These are phyloP conservation scores for Leptopilina myrica DNA, from an alignment of 2,888 invertebrate genomes.

Conservation along the genomic window DNA sequence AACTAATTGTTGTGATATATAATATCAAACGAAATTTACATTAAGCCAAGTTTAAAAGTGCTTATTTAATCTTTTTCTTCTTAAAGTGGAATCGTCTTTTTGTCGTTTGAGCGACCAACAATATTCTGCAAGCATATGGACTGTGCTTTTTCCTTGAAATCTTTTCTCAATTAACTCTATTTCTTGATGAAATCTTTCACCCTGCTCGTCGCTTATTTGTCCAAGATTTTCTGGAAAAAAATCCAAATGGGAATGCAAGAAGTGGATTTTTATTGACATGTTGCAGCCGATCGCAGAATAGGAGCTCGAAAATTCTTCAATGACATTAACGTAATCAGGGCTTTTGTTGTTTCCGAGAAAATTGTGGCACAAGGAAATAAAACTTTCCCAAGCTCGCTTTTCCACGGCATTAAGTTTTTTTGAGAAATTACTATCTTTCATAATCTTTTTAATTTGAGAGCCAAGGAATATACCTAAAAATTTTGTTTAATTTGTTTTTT, in stretches of 20 bases:
- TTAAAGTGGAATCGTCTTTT: not conserved
- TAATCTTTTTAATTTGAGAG: conserved; percentile 11
- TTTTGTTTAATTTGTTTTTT: not conserved
- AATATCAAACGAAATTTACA: not conserved
- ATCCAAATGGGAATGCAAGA: not conserved
- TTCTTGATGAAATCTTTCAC: too few relatives aligned
- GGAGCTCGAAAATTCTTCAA: not conserved
- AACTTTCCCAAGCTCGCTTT: conserved; percentile 31
- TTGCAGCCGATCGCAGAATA: not conserved
- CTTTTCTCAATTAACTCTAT: not conserved
- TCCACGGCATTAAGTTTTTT: conserved; percentile 5
- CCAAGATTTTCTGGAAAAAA: not conserved
- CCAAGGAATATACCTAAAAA: conserved; percentile 4
- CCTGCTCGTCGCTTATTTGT: not conserved
- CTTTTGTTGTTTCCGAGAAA: conserved; percentile 26
- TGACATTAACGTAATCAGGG: not conserved
- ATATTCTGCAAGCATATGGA: not conserved
- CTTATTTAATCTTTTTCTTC: not conserved
- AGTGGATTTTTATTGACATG: not conserved
- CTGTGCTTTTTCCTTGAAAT: not conserved
- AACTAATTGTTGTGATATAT: not conserved
- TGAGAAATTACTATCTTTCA: not conserved
- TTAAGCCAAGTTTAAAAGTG: not conserved
- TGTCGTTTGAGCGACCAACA: not conserved
- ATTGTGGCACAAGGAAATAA: conserved; percentile 19